phyloP scores from a whole-genome alignment of 2,888 invertebrate genomes.

The Lagria hirta region DNA sequence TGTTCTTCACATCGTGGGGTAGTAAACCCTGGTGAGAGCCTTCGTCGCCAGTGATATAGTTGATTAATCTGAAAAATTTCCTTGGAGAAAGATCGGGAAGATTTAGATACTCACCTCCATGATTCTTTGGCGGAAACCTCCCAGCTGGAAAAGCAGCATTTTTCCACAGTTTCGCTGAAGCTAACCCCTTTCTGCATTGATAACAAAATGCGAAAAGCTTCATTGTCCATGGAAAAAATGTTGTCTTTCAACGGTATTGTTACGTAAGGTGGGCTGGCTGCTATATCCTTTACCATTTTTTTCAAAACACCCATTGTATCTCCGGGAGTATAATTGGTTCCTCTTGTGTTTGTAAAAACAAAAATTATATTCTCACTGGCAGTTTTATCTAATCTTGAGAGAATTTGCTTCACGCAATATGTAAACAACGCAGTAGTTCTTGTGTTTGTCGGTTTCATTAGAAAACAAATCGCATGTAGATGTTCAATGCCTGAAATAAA shows the following conservation, averaged over 20 bases:
- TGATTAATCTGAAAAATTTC: conserved; percentile 19
- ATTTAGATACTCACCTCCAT: conserved; percentile 17
- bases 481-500: conserved; percentile 36
- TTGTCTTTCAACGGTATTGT: conserved; percentile 36
- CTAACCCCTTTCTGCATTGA: conserved; percentile 32
- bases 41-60: too few relatives aligned
- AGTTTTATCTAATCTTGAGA: conserved; percentile 41
- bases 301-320: conserved; percentile 37
- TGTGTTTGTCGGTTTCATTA: conserved; percentile 38
- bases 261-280: conserved; percentile 30
- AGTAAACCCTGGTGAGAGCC: too few relatives aligned
- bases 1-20: conserved; percentile 45
- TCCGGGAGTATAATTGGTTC: conserved; percentile 39
- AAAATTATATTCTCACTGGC: conserved; percentile 42
- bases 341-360: conserved; percentile 40
- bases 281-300: conserved; percentile 28
- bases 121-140: too few relatives aligned
- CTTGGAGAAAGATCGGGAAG: conserved; percentile 11
- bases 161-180: conserved; percentile 29
- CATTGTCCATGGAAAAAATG: conserved; percentile 43
- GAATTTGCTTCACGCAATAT: conserved; percentile 42
- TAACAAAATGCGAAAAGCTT: conserved; percentile 39
- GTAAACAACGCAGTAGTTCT: conserved; percentile 39
- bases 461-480: conserved; percentile 40
- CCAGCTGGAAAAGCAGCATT: too few relatives aligned